Percentiles rank a stretch among this genome's conserved stretches.
phyloP scores from a whole-genome alignment of 2,113 vertebrate genomes.

The Sphyrna mokarran region DNA sequence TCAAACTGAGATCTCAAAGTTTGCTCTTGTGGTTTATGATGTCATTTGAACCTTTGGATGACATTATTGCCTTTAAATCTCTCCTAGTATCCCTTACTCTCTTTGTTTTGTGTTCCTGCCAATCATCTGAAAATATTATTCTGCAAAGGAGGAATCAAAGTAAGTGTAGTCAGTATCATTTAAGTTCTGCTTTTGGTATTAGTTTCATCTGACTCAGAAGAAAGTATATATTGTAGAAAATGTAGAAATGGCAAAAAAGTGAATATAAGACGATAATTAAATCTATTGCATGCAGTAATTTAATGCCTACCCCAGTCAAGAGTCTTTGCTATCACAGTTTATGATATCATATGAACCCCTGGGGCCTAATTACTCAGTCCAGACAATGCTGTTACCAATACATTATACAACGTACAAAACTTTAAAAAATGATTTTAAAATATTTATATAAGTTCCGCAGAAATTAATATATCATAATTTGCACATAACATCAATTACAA shows the following conservation, averaged over 20 bases:
- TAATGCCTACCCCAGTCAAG: not conserved
- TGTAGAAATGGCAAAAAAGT: not conserved
- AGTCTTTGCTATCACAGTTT: slow-evolving; percentile 5
- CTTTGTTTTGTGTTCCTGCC: not conserved
- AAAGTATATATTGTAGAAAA: not conserved
- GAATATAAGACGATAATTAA: slow-evolving; percentile 24
- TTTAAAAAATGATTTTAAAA: slow-evolving; percentile 6
- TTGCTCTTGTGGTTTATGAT: slow-evolving; percentile 3
- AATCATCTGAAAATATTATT: not conserved
- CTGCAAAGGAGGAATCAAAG: not conserved
- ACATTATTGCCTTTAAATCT: slow-evolving; percentile 17
- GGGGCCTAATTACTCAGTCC: slow-evolving; percentile 11
- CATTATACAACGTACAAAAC: not conserved
- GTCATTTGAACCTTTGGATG: not conserved
- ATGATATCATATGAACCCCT: not conserved
- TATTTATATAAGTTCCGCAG: not conserved
- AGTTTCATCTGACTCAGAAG: slow-evolving; percentile 6
- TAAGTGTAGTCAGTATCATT: slow-evolving; percentile 13
- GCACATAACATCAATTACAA: not conserved
- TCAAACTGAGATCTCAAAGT: not conserved
- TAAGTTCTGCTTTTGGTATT: slow-evolving; percentile 15
- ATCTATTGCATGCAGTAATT: not conserved
- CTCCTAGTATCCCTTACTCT: not conserved
- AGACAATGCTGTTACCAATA: not conserved
- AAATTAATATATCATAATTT: slow-evolving; percentile 15